phyloP scores from a whole-genome alignment of 2,113 vertebrate species.

The Rostratula benghalensis region DNA sequence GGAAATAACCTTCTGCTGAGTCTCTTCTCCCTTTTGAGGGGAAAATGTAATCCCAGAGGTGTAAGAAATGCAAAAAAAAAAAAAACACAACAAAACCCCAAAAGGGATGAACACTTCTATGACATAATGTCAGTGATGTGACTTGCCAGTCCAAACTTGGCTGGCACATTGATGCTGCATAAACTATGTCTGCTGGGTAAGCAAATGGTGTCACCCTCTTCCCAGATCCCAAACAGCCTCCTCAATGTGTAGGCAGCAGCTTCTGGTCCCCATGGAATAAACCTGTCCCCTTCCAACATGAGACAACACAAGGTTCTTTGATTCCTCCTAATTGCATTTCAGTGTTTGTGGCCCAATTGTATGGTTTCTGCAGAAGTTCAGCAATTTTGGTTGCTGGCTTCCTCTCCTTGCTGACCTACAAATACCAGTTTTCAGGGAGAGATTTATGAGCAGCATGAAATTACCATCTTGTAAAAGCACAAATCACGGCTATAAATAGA shows the following conservation, averaged over 20 bases:
- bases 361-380: background rate
- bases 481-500: constrained; percentile 43
- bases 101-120: background rate
- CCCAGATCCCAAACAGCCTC: background rate
- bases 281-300: background rate
- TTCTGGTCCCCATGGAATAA: background rate
- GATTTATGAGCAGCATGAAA: constrained; percentile 34
- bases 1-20: background rate
- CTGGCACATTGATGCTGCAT: background rate
- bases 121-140: background rate
- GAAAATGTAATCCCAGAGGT: background rate
- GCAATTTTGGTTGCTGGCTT: constrained; percentile 50
- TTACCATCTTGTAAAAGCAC: constrained; percentile 7
- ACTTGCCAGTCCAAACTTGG: constrained; percentile 4
- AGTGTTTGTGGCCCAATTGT: background rate
- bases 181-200: background rate
- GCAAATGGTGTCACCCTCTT: background rate
- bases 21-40: background rate
- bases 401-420: constrained; percentile 2
- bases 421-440: constrained; percentile 3
- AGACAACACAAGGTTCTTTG: background rate
- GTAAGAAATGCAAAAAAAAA: background rate
- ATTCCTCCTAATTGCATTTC: background rate
- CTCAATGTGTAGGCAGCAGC: background rate
- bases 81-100: background rate